Conservation (phyloP, 2,113 vertebrate genomes). For the Nyctibius bracteatus region DNA sequence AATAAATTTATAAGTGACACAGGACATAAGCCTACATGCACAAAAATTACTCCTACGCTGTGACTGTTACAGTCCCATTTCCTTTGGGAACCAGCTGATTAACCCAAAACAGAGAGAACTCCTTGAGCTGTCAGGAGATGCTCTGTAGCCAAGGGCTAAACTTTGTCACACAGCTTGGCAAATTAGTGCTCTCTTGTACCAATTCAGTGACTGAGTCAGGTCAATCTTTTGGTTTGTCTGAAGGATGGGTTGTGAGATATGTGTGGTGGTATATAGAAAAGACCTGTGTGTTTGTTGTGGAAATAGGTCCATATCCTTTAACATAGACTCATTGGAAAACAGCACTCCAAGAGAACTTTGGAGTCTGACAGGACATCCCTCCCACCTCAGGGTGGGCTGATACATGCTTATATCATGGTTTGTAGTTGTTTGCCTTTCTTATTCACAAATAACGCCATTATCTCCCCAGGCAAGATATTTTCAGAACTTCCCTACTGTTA, state of each 20-base stretch:
- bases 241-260: not conserved
- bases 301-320: not conserved
- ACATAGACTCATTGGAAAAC: not conserved
- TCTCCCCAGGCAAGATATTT: not conserved
- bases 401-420: not conserved
- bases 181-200: not conserved
- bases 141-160: not conserved
- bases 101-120: not conserved
- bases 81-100: not conserved
- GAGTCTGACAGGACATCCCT: not conserved
- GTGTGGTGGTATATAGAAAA: not conserved
- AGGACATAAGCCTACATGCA: not conserved
- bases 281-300: not conserved
- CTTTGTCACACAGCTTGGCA: not conserved
- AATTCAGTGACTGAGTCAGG: not conserved
- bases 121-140: not conserved
- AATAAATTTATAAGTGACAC: not conserved
- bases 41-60: not conserved
- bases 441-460: not conserved
- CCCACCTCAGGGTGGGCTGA: not conserved
- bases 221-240: not conserved
- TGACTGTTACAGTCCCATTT: not conserved
- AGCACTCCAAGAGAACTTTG: not conserved
- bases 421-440: not conserved
- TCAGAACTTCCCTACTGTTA: not conserved